These are phyloP conservation scores for Dromococcyx pavoninus DNA, from an alignment of 2,797 vertebrate species.

Conservation along the genomic window DNA sequence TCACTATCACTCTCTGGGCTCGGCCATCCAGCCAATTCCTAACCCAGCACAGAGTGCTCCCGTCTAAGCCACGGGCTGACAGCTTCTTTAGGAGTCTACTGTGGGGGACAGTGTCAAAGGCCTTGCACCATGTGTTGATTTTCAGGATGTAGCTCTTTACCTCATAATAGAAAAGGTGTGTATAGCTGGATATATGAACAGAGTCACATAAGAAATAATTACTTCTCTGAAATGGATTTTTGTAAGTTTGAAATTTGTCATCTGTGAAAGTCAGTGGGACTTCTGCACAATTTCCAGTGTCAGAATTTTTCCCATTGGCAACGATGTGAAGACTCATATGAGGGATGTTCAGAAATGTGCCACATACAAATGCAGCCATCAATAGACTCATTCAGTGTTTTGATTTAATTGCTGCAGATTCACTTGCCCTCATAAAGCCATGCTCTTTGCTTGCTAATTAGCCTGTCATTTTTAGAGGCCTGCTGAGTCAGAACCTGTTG, in stretches of 20 bases:
- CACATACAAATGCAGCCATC: rapidly evolving
- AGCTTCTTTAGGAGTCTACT: no score
- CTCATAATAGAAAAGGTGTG: not conserved
- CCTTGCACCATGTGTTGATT: not conserved
- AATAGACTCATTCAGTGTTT: not conserved
- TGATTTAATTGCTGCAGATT: not conserved
- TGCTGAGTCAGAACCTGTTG: not conserved
- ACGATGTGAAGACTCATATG: not conserved
- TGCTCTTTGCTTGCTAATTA: not conserved
- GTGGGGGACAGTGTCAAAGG: no score
- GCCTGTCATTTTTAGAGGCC: not conserved
- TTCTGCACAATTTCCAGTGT: not conserved
- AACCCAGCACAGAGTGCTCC: no score
- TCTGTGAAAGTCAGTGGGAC: not conserved
- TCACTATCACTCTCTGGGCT: no score
- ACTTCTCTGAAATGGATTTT: not conserved
- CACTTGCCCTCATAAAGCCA: not conserved
- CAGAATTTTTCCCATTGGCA: not conserved
- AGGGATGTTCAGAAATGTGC: not conserved
- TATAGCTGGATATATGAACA: not conserved
- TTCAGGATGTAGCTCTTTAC: not conserved
- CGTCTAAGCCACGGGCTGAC: no score
- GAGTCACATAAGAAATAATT: not conserved
- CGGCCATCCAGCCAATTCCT: no score
- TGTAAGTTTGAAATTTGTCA: not conserved